Conservation (phyloP, 2,797 vertebrate genomes). For the Spea hammondii region DNA sequence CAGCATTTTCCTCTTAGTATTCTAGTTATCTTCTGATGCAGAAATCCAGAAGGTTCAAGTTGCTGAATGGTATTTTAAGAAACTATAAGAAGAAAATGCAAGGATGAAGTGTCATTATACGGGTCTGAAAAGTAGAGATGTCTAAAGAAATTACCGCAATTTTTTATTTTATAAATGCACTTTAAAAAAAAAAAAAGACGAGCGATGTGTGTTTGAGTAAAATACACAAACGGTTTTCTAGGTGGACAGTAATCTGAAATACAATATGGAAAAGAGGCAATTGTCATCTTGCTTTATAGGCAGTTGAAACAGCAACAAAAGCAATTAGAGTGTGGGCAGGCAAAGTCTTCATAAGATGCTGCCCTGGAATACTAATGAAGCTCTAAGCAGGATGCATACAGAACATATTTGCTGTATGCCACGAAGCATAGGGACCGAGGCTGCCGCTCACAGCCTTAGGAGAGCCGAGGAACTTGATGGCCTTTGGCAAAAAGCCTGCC, state of each 20-base stretch:
- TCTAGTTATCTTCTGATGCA: constrained; percentile 5
- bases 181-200: constrained; percentile 19
- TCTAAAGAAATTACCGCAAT: constrained; percentile 16
- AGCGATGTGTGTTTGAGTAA: constrained; percentile 52
- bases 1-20: neutral
- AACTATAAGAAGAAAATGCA: constrained; percentile 4
- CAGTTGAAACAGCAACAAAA: constrained; percentile 58
- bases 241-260: constrained; percentile 55
- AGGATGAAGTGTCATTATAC: constrained; percentile 30
- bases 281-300: constrained; percentile 56
- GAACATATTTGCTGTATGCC: constrained; percentile 49
- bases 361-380: constrained; percentile 60
- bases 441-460: constrained; percentile 42
- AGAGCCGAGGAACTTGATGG: constrained; percentile 28
- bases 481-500: constrained; percentile 37
- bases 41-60: neutral
- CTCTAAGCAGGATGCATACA: constrained; percentile 51
- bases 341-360: constrained; percentile 45
- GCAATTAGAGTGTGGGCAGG: constrained; percentile 59
- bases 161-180: constrained; percentile 27
- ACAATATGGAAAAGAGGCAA: constrained; percentile 53
- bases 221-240: constrained; percentile 57
- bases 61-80: constrained; percentile 1
- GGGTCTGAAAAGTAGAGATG: constrained; percentile 15
- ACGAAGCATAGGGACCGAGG: constrained; percentile 43